Percentiles rank a stretch among this genome's conserved stretches.
These are phyloP conservation scores for Spialia ferax DNA, from an alignment of 2,888 invertebrate species.

Conservation along the genomic window DNA sequence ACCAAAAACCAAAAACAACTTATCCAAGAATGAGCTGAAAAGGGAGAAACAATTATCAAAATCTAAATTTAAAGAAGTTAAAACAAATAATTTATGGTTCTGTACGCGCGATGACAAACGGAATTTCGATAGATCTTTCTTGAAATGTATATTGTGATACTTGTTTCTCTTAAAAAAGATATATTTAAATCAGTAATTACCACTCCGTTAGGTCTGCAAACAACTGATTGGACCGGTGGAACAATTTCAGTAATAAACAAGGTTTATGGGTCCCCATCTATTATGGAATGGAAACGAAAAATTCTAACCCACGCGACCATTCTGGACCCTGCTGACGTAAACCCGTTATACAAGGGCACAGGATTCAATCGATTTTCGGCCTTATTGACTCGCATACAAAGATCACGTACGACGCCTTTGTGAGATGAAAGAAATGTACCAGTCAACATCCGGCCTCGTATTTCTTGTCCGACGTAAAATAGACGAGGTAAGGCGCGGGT, in stretches of 20 bases:
- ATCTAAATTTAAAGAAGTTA: too few species aligned
- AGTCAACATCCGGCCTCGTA: slow-evolving; percentile 35
- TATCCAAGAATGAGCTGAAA: too few species aligned
- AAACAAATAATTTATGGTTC: too few species aligned
- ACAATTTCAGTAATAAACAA: slow-evolving; percentile 43
- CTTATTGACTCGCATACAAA: slow-evolving; percentile 23
- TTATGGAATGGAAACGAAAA: slow-evolving; percentile 49
- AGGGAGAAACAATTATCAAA: too few species aligned
- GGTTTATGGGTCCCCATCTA: slow-evolving; percentile 38
- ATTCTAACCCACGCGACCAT: slow-evolving; percentile 53
- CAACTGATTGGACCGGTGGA: slow-evolving; percentile 31
- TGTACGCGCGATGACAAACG: too few species aligned
- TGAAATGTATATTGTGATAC: too few species aligned
- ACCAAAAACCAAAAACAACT: too few species aligned
- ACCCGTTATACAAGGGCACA: not conserved
- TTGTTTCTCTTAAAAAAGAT: too few species aligned
- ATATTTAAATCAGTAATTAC: not conserved
- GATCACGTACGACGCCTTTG: slow-evolving; percentile 23
- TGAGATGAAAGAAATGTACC: slow-evolving; percentile 8
- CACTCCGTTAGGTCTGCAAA: not conserved
- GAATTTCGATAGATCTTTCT: too few species aligned
- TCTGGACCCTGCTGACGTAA: slow-evolving; percentile 30
- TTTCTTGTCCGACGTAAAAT: slow-evolving; percentile 32
- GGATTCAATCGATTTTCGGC: slow-evolving; percentile 23
- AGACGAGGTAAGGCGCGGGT: slow-evolving; percentile 32